A percentile compares a stretch with the other conserved stretches of the same genome.
Evolutionary conservation across 2,113 vertebrate genomes (phyloP).

Genomic region (Tragelaphus imberbis): DNA sequence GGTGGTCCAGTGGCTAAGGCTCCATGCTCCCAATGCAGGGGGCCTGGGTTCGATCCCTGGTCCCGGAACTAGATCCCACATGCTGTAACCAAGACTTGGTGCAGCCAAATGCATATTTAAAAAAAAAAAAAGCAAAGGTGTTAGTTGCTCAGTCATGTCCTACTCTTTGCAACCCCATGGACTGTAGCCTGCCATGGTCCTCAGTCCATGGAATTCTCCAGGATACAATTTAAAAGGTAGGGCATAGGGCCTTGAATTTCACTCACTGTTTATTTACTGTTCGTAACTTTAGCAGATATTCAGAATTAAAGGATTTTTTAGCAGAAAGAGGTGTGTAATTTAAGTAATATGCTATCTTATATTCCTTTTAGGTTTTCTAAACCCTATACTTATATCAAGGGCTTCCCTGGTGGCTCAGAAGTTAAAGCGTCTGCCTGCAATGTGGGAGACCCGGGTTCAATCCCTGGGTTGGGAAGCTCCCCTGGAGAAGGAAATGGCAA

Average conservation of each 20-base stretch:
- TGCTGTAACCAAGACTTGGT: neutral
- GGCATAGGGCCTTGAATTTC: neutral
- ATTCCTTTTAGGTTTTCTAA: neutral
- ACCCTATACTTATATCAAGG: neutral
- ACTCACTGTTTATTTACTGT: neutral
- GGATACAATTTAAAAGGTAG: neutral
- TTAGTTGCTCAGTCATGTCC: neutral
- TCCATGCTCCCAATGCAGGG: neutral
- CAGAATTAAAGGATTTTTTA: neutral
- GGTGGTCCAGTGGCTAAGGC: neutral
- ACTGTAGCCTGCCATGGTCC: neutral
- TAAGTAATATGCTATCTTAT: neutral
- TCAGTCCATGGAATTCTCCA: neutral
- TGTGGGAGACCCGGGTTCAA: too few species aligned
- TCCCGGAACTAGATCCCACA: neutral
- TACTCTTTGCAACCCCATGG: neutral
- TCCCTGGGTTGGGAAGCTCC: too few species aligned
- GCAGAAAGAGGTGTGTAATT: neutral
- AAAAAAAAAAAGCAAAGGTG: neutral
- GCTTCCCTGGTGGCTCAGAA: too few species aligned
- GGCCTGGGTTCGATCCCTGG: neutral
- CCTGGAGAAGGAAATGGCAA: too few species aligned
- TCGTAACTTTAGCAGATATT: neutral
- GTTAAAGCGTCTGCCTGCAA: too few species aligned
- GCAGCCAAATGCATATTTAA: neutral